phyloP scores from a whole-genome alignment of 2,888 invertebrate genomes.

The Galeopsomyia nigrocyanea region DNA sequence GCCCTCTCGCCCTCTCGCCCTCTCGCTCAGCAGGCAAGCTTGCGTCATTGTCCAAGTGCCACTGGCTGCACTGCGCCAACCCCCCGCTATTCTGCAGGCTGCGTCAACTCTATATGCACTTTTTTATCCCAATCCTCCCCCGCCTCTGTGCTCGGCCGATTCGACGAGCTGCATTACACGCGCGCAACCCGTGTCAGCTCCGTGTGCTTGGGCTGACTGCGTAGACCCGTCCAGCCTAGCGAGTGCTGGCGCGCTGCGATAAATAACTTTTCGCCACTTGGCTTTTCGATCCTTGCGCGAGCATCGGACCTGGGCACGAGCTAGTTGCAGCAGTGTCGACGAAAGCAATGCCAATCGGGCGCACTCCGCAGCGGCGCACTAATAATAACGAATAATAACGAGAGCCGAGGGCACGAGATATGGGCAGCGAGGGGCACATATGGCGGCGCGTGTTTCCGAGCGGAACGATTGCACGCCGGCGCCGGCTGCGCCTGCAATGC shows the following conservation, averaged over 20 bases:
- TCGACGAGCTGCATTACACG: constrained; percentile 25
- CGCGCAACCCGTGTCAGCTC: constrained; percentile 37
- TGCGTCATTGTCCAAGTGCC: constrained; percentile 51
- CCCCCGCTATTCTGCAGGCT: neutral
- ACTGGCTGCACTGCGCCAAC: constrained; percentile 32
- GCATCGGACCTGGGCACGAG: too few species aligned
- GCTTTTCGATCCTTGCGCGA: too few species aligned
- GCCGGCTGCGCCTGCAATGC: constrained; percentile 65
- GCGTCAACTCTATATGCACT: constrained; percentile 1
- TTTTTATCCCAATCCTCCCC: constrained; percentile 23
- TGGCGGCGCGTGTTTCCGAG: constrained; percentile 63
- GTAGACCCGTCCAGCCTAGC: too few species aligned
- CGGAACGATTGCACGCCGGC: constrained; percentile 63
- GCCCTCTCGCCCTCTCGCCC: too few species aligned
- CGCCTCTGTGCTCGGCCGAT: too few species aligned
- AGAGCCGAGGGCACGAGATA: constrained; percentile 18
- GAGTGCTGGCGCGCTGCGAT: constrained; percentile 15
- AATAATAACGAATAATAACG: constrained; percentile 49
- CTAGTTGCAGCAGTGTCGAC: too few species aligned
- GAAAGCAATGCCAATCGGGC: too few species aligned
- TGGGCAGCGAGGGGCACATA: constrained; percentile 49
- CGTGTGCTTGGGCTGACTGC: constrained; percentile 19
- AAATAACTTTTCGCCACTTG: constrained; percentile 25
- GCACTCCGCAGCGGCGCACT: constrained; percentile 37
- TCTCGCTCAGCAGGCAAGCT: too few species aligned